Evolutionary conservation across 2,797 vertebrate species (phyloP).

Genomic region (Pogoniulus pusillus): DNA sequence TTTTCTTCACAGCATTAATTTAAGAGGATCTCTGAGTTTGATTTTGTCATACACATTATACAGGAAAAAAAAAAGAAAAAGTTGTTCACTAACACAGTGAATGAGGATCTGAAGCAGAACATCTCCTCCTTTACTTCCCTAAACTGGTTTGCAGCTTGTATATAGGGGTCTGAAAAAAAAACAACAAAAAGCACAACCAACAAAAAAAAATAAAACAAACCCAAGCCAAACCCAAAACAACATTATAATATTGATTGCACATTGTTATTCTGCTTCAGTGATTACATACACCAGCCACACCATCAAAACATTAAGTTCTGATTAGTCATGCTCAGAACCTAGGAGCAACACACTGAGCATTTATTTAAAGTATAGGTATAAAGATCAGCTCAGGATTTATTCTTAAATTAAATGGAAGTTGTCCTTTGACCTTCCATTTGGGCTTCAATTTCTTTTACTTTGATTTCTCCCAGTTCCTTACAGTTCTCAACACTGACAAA

Average conservation of each 20-base stretch:
- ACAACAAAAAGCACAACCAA: fast-evolving
- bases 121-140: not conserved
- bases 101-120: not conserved
- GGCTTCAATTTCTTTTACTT: not conserved
- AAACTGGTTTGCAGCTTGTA: not conserved
- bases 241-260: conserved; percentile 60
- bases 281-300: conserved; percentile 41
- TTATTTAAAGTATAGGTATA: conserved; percentile 10
- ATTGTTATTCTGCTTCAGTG: conserved; percentile 50
- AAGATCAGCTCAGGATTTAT: not conserved
- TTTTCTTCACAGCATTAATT: conserved; percentile 25
- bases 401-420: not conserved
- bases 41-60: not conserved
- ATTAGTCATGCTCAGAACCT: conserved; percentile 50
- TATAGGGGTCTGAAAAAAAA: not conserved
- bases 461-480: not conserved
- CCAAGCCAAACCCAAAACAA: fast-evolving
- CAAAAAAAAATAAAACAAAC: too few relatives aligned
- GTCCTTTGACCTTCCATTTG: not conserved
- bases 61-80: not conserved
- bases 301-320: conserved; percentile 21
- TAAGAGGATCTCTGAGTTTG: not conserved
- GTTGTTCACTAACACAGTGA: not conserved
- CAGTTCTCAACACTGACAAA: not conserved
- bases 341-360: not conserved